phyloP scores from a whole-genome alignment of 2,113 vertebrate genomes.

The Lichenostomus cassidix region DNA sequence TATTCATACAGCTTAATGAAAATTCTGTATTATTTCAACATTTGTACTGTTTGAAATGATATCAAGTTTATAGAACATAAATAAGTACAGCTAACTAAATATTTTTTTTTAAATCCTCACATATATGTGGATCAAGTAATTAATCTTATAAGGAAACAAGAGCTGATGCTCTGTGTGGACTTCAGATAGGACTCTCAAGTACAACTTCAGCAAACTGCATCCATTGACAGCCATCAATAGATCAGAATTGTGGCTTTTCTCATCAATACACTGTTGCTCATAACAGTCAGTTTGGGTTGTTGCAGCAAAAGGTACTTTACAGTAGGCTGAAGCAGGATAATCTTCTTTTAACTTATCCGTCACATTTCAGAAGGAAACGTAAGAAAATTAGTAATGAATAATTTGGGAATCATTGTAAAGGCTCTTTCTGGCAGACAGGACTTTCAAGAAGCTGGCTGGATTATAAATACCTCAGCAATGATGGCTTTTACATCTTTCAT shows the following conservation, averaged over 20 bases:
- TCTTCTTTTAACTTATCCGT: background rate
- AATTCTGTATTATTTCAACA: background rate
- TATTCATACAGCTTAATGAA: background rate
- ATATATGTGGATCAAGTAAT: background rate
- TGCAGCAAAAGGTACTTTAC: background rate
- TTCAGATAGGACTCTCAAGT: background rate
- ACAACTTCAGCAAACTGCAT: background rate
- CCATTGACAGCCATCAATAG: background rate
- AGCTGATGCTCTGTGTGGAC: background rate
- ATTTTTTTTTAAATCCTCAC: background rate
- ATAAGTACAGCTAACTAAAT: background rate
- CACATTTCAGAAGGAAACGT: background rate
- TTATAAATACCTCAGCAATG: background rate
- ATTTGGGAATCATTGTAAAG: background rate
- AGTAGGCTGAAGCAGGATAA: background rate
- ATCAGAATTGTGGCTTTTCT: background rate
- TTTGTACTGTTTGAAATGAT: fast-evolving
- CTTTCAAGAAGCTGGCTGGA: background rate
- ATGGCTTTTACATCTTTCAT: background rate
- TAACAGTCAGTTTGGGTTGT: background rate
- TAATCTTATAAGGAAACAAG: background rate
- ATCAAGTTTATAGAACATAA: background rate
- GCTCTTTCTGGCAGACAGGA: background rate
- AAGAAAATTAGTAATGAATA: background rate
- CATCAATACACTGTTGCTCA: background rate